These are phyloP conservation scores for Hucho hucho DNA, from an alignment of 2,113 vertebrate genomes.

Conservation along the genomic window DNA sequence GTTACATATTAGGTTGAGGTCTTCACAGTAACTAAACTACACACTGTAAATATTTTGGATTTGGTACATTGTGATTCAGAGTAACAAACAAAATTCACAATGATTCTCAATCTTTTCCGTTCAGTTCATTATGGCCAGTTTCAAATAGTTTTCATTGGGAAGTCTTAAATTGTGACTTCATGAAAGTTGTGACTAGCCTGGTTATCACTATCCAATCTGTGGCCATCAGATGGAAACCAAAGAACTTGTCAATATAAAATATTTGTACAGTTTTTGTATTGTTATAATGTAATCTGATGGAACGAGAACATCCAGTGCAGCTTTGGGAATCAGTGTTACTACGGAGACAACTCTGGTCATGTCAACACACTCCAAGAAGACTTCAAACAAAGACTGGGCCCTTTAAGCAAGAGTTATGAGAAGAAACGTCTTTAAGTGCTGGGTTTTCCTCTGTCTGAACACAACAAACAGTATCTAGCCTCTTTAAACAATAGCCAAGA, in stretches of 20 bases:
- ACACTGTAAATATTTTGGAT: constrained; percentile 10
- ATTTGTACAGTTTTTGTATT: not conserved
- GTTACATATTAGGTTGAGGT: constrained; percentile 9
- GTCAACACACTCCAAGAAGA: constrained; percentile 43
- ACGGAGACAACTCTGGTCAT: constrained; percentile 6
- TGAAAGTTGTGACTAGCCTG: not conserved
- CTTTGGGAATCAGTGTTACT: constrained; percentile 2
- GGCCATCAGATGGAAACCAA: no score
- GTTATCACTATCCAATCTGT: no score
- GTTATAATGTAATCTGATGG: not conserved
- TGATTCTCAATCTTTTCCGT: not conserved
- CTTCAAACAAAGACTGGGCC: constrained; percentile 47
- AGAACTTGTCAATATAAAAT: no score
- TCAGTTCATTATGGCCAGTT: not conserved
- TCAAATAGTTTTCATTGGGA: not conserved
- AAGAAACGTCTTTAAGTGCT: constrained; percentile 27
- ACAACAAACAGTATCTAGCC: constrained; percentile 12
- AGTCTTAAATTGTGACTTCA: not conserved
- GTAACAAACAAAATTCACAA: constrained; percentile 9
- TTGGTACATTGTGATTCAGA: not conserved
- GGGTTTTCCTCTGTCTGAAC: constrained; percentile 6
- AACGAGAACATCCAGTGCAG: not conserved
- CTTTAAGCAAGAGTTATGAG: constrained; percentile 39
- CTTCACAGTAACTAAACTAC: not conserved
- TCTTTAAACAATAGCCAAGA: constrained; percentile 25